These are phyloP conservation scores for Adelognathus sp. DNA, from an alignment of 2,888 invertebrate genomes.

Conservation along the genomic window DNA sequence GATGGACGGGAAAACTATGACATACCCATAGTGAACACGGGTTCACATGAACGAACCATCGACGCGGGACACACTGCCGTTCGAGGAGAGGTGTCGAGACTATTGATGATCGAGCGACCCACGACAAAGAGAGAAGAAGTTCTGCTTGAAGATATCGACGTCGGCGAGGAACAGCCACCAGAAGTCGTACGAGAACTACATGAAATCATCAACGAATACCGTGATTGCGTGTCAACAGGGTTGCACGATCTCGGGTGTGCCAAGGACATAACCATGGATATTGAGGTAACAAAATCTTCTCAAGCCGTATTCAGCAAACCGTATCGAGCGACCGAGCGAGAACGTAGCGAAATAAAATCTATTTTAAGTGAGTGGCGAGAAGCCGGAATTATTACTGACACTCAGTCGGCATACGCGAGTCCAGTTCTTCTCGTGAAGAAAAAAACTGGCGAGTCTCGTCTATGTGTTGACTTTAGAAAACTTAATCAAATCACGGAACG, in stretches of 20 bases:
- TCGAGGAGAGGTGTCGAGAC: neutral
- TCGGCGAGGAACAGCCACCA: neutral
- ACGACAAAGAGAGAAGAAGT: neutral
- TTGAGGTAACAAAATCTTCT: neutral
- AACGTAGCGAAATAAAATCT: neutral
- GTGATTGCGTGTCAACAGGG: conserved; percentile 12
- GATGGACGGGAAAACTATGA: neutral
- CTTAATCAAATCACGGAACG: neutral
- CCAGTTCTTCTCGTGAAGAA: neutral
- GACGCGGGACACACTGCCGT: neutral
- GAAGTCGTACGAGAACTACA: neutral
- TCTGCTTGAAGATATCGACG: neutral
- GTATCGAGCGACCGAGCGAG: neutral
- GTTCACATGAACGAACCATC: neutral
- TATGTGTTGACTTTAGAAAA: neutral
- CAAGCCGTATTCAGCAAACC: neutral
- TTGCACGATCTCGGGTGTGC: conserved; percentile 38
- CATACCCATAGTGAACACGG: neutral
- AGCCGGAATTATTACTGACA: conserved; percentile 29
- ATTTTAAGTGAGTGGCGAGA: conserved; percentile 19
- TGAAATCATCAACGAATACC: conserved; percentile 13
- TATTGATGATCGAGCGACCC: neutral
- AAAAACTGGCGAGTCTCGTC: neutral
- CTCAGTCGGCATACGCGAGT: conserved; percentile 21
- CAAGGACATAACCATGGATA: conserved; percentile 7